phyloP scores from a whole-genome alignment of 2,113 vertebrate genomes.

The Aegotheles bennettii region DNA sequence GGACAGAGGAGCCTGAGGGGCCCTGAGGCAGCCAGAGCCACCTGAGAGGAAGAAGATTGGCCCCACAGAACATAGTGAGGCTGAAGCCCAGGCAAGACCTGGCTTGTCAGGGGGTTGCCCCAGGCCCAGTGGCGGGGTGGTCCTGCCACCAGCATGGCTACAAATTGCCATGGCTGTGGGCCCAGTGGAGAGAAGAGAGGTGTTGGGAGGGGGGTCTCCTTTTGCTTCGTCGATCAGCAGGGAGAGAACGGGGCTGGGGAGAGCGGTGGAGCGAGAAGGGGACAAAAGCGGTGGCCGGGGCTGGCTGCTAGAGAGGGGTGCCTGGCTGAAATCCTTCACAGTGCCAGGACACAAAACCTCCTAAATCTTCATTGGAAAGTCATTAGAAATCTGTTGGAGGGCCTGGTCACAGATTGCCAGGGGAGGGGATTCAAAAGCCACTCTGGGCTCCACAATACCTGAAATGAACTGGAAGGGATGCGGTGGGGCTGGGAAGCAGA shows the following conservation, averaged over 20 bases:
- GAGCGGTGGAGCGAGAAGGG: neutral
- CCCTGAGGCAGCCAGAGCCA: neutral
- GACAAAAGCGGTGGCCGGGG: slow-evolving; percentile 24
- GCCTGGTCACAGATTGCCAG: slow-evolving; percentile 81
- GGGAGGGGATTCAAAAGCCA: slow-evolving; percentile 72
- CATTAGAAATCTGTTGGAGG: slow-evolving; percentile 87
- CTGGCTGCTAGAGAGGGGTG: neutral
- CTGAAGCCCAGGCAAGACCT: accelerated
- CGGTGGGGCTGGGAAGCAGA: slow-evolving; percentile 78
- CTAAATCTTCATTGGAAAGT: slow-evolving; percentile 89
- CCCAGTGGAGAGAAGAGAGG: neutral
- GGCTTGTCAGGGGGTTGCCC: accelerated
- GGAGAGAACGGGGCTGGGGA: neutral
- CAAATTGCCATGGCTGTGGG: slow-evolving; percentile 54
- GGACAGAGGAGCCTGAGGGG: neutral
- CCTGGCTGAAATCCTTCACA: slow-evolving; percentile 49
- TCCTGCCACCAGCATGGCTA: slow-evolving; percentile 30
- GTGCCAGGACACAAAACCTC: slow-evolving; percentile 35
- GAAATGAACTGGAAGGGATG: slow-evolving; percentile 84
- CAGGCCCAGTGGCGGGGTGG: neutral
- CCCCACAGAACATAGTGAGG: accelerated
- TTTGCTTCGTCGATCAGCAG: neutral
- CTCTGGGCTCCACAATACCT: slow-evolving; percentile 83
- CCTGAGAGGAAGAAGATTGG: accelerated
- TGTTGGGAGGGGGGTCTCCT: neutral